A percentile compares a stretch with the other conserved stretches of the same genome.
phyloP scores from a whole-genome alignment of 2,888 invertebrate species.

The Plagodis dolabraria region DNA sequence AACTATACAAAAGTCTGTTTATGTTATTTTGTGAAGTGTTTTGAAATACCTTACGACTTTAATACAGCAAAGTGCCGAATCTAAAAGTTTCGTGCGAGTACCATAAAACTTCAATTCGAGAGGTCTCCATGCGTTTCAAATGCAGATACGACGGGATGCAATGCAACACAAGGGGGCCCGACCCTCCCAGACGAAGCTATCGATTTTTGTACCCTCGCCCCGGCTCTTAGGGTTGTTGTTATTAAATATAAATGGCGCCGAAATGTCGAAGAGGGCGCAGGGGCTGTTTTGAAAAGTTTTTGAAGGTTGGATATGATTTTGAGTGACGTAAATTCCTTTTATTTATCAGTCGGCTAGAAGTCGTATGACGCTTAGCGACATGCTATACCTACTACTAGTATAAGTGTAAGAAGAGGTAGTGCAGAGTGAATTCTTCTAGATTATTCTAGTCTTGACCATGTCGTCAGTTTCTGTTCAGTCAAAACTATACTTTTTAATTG shows the following conservation, averaged over 20 bases:
- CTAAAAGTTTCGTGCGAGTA: neutral
- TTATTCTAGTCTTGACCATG: no score
- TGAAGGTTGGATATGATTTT: conserved; percentile 36
- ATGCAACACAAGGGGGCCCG: conserved; percentile 40
- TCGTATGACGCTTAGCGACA: neutral
- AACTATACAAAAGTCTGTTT: no score
- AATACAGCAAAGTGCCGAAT: no score
- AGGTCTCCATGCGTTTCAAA: conserved; percentile 22
- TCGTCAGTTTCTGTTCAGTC: no score
- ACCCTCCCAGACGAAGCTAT: conserved; percentile 76
- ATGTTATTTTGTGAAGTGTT: no score
- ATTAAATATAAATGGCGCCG: conserved; percentile 76
- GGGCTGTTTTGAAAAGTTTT: conserved; percentile 27
- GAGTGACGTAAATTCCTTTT: conserved; percentile 26
- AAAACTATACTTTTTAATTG: no score
- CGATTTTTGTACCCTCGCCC: conserved; percentile 70
- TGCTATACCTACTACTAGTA: no score
- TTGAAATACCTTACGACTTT: no score
- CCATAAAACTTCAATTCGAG: conserved; percentile 23
- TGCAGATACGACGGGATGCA: conserved; percentile 30
- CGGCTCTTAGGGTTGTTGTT: conserved; percentile 65
- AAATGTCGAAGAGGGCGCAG: conserved; percentile 51
- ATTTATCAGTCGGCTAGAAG: conserved; percentile 3
- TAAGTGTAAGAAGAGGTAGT: no score
- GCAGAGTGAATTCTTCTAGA: no score